Evolutionary conservation across 2,888 invertebrate species (phyloP), one percentile per base, ranked within the genome.

Genomic region (Leptopilina myrica): DNA sequence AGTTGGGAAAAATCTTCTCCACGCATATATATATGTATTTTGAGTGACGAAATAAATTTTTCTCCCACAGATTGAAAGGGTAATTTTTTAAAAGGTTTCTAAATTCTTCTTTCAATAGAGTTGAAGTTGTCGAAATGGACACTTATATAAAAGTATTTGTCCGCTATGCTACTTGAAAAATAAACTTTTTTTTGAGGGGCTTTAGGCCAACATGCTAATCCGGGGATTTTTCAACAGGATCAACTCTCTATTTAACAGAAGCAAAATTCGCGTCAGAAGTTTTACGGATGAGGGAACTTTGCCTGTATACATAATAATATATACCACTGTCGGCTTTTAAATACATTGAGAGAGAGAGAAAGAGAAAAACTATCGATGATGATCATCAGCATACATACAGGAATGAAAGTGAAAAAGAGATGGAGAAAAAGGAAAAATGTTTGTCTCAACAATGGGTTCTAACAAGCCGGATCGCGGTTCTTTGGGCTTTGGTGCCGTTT

Each of bases 381-480:
- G 49, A 49, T 33, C 33, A 33, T 33, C 33, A 33, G 33, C 46
- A 46, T 9, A 46, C 6, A 46, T 9, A 46, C 6, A 46, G 9
- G 9, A 7, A 59, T 43, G 40, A 62, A 59, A 59, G 62, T 40
- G 75, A 14, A 67, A 62, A 82, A 84, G 78, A 80, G 77, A 43
- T 43, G n/a, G 62, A 62, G 78, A 78, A 79, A 78, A 78, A 76
- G 64, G 78, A 80, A 84, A 83, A 83, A 85, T 83, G 82, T 77
- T 65, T 66, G 79, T 81, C 78, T 81, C 82, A 82, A 90, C 90
- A 90, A 90, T 90, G 80, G 87, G 62, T 62, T 84, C 88, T 91
- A 90, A 91, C 90, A 89, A 91, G 90, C 90, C 78, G 85, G 85
- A 85, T 87, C 87, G 85, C 81, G 82, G 85, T 82, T 86, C 84